Conservation (phyloP, 2,888 invertebrate genomes). For the Cataglyphis livida region DNA sequence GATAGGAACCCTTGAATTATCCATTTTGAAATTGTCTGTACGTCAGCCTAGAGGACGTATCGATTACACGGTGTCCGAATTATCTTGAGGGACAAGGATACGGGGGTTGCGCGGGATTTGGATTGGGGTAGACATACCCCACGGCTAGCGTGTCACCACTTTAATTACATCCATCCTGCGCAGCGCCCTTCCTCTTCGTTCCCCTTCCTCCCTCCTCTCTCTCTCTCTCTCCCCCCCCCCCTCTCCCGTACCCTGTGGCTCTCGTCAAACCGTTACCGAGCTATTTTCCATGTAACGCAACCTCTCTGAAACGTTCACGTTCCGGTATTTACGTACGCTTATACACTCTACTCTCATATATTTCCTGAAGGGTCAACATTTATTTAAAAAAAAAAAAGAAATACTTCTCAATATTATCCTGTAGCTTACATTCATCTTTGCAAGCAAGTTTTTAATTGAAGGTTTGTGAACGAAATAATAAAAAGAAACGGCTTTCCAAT, state of each 20-base stretch:
- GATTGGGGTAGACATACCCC: conserved; percentile 80
- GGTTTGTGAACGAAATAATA: not conserved
- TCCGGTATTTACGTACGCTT: conserved; percentile 67
- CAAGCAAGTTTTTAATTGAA: conserved; percentile 44
- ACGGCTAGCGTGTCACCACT: conserved; percentile 84
- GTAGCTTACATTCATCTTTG: conserved; percentile 28
- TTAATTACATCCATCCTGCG: conserved; percentile 84
- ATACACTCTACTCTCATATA: conserved; percentile 53
- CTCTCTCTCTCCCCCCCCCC: conserved; percentile 67
- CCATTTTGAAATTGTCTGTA: conserved; percentile 77
- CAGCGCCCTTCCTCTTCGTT: conserved; percentile 71
- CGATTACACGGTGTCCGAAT: conserved; percentile 83
- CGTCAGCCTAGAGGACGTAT: conserved; percentile 77
- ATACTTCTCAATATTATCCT: conserved; percentile 35
- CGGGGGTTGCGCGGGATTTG: conserved; percentile 79
- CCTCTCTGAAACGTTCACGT: conserved; percentile 72
- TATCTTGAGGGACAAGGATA: conserved; percentile 81
- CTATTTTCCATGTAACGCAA: conserved; percentile 76
- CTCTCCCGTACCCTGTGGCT: conserved; percentile 74
- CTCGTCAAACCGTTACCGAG: conserved; percentile 77
- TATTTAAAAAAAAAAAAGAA: conserved; percentile 22
- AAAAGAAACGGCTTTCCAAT: not conserved
- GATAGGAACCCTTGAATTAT: conserved; percentile 66
- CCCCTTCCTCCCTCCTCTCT: conserved; percentile 59
- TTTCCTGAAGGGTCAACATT: conserved; percentile 47